These are phyloP conservation scores for Sarcoramphus papa DNA, from an alignment of 2,797 vertebrate species.

Conservation along the genomic window DNA sequence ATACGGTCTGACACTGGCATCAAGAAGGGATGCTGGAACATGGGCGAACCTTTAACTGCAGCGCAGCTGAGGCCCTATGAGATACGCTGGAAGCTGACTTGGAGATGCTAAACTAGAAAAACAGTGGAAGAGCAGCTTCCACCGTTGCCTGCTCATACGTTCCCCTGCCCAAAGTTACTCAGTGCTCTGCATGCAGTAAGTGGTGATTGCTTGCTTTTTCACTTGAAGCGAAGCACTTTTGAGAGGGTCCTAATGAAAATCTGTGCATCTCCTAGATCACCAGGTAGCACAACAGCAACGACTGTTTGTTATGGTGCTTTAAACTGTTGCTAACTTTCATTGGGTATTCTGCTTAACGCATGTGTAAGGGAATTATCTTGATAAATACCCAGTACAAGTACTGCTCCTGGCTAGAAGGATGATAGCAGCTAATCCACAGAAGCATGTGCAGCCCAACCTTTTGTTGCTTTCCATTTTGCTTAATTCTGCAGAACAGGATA, in stretches of 20 bases:
- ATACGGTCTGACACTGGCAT: fast-evolving
- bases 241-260: neutral
- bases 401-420: neutral
- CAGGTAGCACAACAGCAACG: fast-evolving
- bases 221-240: neutral
- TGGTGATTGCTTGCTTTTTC: neutral
- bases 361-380: neutral
- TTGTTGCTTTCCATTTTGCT: neutral
- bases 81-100: neutral
- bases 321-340: neutral
- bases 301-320: neutral
- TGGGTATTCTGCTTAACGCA: neutral
- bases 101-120: neutral
- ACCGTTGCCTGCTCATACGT: fast-evolving
- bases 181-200: neutral
- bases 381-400: neutral
- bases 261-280: fast-evolving
- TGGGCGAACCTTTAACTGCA: neutral
- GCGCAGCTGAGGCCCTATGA: neutral
- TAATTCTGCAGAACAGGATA: neutral
- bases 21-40: neutral
- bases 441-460: neutral
- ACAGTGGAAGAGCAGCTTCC: neutral
- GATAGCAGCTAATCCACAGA: slow-evolving; percentile 31
- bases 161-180: neutral